phyloP scores from a whole-genome alignment of 1,140 invertebrate genomes.

The Nebria ingens region DNA sequence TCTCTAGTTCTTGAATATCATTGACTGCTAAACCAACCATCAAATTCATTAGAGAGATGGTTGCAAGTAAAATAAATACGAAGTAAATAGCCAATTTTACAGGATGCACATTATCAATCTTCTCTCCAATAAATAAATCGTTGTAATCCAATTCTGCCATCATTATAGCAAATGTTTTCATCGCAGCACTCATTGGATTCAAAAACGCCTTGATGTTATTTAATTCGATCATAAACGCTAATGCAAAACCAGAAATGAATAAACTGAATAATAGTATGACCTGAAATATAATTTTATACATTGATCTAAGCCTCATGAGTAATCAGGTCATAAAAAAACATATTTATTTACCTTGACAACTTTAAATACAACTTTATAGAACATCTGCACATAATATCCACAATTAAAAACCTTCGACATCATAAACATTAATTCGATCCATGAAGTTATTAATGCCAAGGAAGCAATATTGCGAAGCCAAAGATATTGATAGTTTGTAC shows the following conservation, averaged over 20 bases:
- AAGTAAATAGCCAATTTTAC: conserved; percentile 42
- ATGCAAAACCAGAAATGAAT: conserved; percentile 41
- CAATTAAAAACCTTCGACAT: conserved; percentile 39
- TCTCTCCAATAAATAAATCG: conserved; percentile 33
- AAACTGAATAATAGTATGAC: conserved; percentile 38
- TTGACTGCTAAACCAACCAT: conserved; percentile 49
- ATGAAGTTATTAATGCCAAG: conserved; percentile 38
- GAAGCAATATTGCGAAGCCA: conserved; percentile 35
- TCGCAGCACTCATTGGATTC: conserved; percentile 36
- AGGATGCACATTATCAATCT: conserved; percentile 27
- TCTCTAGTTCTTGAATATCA: conserved; percentile 46
- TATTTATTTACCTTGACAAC: conserved; percentile 33
- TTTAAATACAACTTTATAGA: conserved; percentile 38
- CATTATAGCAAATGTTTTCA: conserved; percentile 47
- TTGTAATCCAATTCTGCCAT: conserved; percentile 44
- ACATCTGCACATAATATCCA: conserved; percentile 43
- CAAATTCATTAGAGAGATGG: conserved; percentile 47
- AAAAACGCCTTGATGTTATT: conserved; percentile 34
- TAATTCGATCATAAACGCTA: conserved; percentile 44
- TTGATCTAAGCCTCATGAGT: not conserved
- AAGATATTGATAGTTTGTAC: too few species aligned
- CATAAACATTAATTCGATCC: conserved; percentile 43
- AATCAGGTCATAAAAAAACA: not conserved
- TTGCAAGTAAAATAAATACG: conserved; percentile 42
- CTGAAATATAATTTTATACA: conserved; percentile 23